Conservation (phyloP, 2,888 invertebrate species). For the Syrphus vitripennis region DNA sequence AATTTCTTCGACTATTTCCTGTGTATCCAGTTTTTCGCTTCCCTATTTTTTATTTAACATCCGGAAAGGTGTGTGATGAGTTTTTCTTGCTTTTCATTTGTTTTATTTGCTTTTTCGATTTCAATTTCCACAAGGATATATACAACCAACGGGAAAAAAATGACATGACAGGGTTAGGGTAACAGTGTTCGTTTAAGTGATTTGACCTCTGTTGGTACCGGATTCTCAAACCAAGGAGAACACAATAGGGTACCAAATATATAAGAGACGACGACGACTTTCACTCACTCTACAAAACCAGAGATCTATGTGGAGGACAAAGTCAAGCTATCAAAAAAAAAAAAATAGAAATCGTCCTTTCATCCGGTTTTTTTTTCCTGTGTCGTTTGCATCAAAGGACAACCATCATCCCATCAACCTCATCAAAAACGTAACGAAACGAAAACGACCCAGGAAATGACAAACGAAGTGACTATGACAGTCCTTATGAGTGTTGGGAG, state of each 20-base stretch:
- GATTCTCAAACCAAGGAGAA: slow-evolving; percentile 1
- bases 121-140: slow-evolving; percentile 8
- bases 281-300: slow-evolving; percentile 5
- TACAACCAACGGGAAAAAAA: neutral
- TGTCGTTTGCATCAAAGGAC: slow-evolving; percentile 16
- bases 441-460: slow-evolving; percentile 21
- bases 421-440: neutral
- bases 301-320: neutral
- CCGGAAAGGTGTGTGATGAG: slow-evolving; percentile 35
- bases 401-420: neutral
- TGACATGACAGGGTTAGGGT: slow-evolving; percentile 43
- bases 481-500: slow-evolving; percentile 11
- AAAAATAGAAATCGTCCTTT: neutral
- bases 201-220: slow-evolving; percentile 48
- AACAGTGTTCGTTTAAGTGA: slow-evolving; percentile 55
- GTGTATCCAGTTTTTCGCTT: slow-evolving; percentile 38
- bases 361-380: neutral
- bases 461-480: slow-evolving; percentile 32
- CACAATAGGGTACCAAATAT: slow-evolving; percentile 17
- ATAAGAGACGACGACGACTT: slow-evolving; percentile 31
- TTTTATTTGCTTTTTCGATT: neutral
- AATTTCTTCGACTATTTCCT: slow-evolving; percentile 6
- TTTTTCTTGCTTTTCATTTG: neutral
- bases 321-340: too few relatives aligned
- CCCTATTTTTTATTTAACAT: neutral